A percentile compares a stretch with the other conserved stretches of the same genome.
These are phyloP conservation scores for Gallinago solitaria DNA, from an alignment of 2,797 vertebrate genomes.

Conservation along the genomic window DNA sequence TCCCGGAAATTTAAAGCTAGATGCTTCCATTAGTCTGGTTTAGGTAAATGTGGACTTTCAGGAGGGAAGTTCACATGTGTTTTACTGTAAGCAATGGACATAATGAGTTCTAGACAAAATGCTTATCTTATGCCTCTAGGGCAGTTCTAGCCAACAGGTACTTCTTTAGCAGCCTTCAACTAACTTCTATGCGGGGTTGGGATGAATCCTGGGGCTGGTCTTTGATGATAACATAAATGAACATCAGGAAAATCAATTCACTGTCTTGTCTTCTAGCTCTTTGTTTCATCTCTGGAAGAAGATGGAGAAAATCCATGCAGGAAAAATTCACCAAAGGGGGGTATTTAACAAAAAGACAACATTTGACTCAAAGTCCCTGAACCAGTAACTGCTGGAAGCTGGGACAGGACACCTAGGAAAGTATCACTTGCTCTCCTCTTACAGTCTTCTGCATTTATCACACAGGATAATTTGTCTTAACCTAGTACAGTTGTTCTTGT, in stretches of 20 bases:
- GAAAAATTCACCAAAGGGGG: background rate
- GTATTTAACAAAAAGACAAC: background rate
- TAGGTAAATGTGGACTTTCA: background rate
- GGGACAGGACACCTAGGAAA: background rate
- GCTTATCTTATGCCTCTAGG: background rate
- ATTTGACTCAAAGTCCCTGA: background rate
- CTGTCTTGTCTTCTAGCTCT: background rate
- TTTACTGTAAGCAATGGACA: background rate
- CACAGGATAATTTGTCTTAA: background rate
- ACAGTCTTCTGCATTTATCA: background rate
- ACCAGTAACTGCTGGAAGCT: background rate
- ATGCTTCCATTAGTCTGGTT: background rate
- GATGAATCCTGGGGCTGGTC: background rate
- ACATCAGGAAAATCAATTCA: background rate
- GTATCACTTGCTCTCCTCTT: background rate
- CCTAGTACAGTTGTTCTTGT: background rate
- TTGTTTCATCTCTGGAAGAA: background rate
- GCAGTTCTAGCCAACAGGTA: background rate
- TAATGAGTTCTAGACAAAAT: background rate
- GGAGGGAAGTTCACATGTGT: accelerated
- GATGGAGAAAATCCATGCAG: background rate
- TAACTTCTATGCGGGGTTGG: background rate
- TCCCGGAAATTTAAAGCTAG: background rate
- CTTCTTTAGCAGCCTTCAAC: background rate
- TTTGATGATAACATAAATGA: background rate